phyloP scores from a whole-genome alignment of 2,113 vertebrate genomes.

The Eira barbara region DNA sequence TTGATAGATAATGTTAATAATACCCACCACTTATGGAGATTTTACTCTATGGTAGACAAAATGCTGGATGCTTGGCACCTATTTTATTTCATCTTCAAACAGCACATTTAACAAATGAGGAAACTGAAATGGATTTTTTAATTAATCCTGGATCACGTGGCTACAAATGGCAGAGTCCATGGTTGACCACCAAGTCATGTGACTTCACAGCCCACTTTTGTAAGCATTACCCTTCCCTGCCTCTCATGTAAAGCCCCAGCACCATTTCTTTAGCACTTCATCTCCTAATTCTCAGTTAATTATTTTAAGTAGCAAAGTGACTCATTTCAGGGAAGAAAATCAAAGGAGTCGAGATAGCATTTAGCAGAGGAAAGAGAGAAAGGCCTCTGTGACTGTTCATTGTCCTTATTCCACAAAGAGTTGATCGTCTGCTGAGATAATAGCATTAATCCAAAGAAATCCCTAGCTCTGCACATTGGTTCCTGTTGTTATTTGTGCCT shows the following conservation, averaged over 20 bases:
- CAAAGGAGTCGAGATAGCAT: not conserved
- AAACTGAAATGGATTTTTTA: not conserved
- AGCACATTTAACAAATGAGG: not conserved
- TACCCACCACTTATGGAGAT: not conserved
- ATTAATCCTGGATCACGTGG: not conserved
- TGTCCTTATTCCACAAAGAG: conserved; percentile 22
- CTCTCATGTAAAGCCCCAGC: not conserved
- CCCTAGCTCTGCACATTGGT: not conserved
- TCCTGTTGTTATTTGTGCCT: not conserved
- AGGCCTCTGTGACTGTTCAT: not conserved
- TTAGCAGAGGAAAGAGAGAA: not conserved
- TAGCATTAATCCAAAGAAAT: not conserved
- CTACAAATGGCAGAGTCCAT: not conserved
- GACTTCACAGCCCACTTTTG: not conserved
- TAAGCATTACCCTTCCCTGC: not conserved
- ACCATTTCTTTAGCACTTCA: not conserved
- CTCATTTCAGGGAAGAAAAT: conserved; percentile 32
- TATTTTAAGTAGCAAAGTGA: conserved; percentile 41
- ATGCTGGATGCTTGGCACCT: not conserved
- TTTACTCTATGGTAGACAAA: not conserved
- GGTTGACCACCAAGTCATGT: not conserved
- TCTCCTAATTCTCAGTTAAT: conserved; percentile 8
- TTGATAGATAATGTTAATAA: not conserved
- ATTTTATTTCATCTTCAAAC: not conserved
- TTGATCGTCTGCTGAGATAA: conserved; percentile 37